Base-by-base conservation (phyloP, 1,140 invertebrate genomes). In the Zaprionus camerounensis region DNA sequence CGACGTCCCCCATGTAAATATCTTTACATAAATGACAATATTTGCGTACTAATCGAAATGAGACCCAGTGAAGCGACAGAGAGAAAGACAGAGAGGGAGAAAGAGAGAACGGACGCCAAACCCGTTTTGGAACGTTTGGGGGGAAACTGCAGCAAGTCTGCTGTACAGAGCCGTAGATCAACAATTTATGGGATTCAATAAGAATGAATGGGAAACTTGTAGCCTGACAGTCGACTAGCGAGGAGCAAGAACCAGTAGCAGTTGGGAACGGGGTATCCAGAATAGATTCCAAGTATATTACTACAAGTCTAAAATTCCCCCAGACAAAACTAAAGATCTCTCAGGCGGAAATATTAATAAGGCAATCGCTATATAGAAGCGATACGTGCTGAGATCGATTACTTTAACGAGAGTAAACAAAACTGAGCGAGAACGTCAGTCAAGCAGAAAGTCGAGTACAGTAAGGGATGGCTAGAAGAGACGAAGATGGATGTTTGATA, bases 41-140 rank as follows among this genome's bases (percentile, higher is more conserved):
- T 88, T 88, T 90, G 71, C 68, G 78, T 76, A 81, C 71, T 87
- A 81, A 88, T 90, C 83, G 82, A 88, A 88, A 71, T 56, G 70
- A 55, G 63, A 56, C 63, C 66, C 80, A 73, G 26, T 76, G 38
- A 65, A 71, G 64, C 64, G 68, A 57, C 51, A 73, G 20, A 64
- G 28, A 59, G 62, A 34, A 22, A 53, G 9, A 49, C 22, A 53
- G 28, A 38, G 20, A 26, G 26, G 17, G 13, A 17, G 22, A 28
- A 26, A 58, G 20, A 20, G n/a, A 15, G 7, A 34, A 17, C 31
- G 55, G 38, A 56, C 11, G n/a, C 20, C 15, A 26, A 74, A 58
- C 67, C 72, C 41, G 67, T 75, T 64, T 44, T 12, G 20, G 12
- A 6, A 46, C 0, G 24, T 15, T 4, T 3, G 49, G 53, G 31